phyloP scores from a whole-genome alignment of 2,888 invertebrate genomes.

The Apoderus coryli region DNA sequence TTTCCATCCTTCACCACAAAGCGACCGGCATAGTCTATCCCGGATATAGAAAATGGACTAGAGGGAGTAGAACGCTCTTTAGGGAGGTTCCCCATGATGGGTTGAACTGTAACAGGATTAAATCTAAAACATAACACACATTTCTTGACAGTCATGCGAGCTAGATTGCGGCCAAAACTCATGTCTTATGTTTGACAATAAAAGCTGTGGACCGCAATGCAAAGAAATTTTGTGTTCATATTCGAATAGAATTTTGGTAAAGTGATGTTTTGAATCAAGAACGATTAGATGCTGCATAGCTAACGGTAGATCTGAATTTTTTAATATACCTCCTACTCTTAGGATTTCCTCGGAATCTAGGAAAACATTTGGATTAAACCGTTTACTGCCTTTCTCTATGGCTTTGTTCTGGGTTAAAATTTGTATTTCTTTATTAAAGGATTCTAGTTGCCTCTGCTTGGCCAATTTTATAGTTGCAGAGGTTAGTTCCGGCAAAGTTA shows the following conservation, averaged over 20 bases:
- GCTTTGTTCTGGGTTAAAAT: background rate
- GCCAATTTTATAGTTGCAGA: background rate
- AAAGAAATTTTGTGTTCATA: constrained; percentile 1
- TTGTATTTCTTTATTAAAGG: background rate
- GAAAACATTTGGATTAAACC: background rate
- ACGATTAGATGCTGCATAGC: background rate
- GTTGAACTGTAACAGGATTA: too few species aligned
- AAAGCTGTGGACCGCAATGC: constrained; percentile 1
- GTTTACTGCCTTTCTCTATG: background rate
- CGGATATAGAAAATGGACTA: too few species aligned
- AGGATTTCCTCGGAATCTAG: background rate
- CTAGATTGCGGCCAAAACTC: constrained; percentile 3
- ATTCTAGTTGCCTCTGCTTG: background rate
- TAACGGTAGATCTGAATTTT: background rate
- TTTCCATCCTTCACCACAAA: too few species aligned
- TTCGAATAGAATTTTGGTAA: background rate
- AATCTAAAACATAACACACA: too few species aligned
- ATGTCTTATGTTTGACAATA: background rate
- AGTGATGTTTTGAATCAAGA: constrained; percentile 1
- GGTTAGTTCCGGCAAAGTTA: background rate
- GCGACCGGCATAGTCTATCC: too few species aligned
- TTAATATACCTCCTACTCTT: background rate
- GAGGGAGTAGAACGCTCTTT: too few species aligned
- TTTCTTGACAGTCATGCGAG: too few species aligned
- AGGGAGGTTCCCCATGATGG: too few species aligned